Conservation (phyloP, 1,140 invertebrate genomes). For the Stratiolaelaps scimitus region DNA sequence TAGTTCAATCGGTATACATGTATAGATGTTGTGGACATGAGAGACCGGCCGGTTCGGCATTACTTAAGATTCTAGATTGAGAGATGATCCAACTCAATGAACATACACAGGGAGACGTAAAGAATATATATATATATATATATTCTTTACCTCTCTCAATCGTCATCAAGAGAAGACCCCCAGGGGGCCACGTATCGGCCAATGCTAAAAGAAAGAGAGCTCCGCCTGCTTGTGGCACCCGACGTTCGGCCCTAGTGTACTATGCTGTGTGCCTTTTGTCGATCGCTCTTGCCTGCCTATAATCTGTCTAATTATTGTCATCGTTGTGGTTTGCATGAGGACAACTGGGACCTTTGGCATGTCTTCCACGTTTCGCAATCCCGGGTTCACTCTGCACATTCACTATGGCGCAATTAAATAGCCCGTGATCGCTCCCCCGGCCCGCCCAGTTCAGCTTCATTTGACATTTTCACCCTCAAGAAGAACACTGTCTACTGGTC, state of each 20-base stretch:
- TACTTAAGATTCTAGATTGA: too few species aligned
- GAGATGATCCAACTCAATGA: too few species aligned
- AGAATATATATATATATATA: neutral
- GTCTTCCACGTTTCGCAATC: neutral
- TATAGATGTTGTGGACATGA: too few species aligned
- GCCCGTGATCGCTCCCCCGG: neutral
- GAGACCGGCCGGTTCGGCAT: too few species aligned
- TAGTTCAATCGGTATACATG: too few species aligned
- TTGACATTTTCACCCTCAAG: neutral
- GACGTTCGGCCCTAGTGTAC: neutral
- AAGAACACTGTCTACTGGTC: slow-evolving; percentile 1
- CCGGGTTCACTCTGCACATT: neutral
- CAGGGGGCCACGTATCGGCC: neutral
- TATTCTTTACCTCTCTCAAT: neutral
- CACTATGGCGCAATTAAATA: neutral
- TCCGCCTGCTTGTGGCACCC: too few species aligned
- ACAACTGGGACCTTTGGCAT: neutral
- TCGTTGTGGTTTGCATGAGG: neutral
- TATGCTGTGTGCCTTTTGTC: neutral
- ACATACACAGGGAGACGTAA: neutral
- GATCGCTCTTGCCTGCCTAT: neutral
- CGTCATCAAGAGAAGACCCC: neutral
- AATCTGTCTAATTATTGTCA: neutral
- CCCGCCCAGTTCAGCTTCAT: slow-evolving; percentile 24
- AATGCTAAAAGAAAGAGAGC: neutral